Conservation (phyloP, 2,113 vertebrate genomes). For the Rhinolophus sinicus region DNA sequence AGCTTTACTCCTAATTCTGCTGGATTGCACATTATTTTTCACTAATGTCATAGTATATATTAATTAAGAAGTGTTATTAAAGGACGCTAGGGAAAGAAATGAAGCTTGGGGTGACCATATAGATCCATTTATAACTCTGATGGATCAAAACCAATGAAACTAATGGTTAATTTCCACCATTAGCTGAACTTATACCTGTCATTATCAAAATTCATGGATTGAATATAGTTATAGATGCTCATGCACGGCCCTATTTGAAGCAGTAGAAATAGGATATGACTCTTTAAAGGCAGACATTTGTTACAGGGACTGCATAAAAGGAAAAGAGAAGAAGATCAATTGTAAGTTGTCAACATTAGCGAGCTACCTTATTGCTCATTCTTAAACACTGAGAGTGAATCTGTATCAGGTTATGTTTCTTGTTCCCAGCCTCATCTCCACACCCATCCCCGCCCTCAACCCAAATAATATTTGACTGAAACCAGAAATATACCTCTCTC, state of each 20-base stretch:
- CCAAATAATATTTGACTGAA: conserved; percentile 46
- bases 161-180: conserved; percentile 29
- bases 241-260: background rate
- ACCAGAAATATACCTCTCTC: conserved; percentile 37
- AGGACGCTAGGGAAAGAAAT: conserved; percentile 48
- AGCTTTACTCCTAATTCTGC: conserved; percentile 35
- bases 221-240: background rate
- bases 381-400: background rate
- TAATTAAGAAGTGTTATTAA: conserved; percentile 59
- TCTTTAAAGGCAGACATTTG: conserved; percentile 57
- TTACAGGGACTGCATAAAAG: background rate
- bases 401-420: conserved; percentile 1
- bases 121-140: conserved; percentile 22
- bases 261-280: conserved; percentile 40
- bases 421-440: background rate
- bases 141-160: background rate
- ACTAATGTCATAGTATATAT: conserved; percentile 54
- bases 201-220: conserved; percentile 35
- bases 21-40: conserved; percentile 50
- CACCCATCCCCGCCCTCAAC: background rate
- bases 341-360: background rate
- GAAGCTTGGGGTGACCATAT: conserved; percentile 37
- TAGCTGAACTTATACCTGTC: conserved; percentile 25
- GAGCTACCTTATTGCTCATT: background rate
- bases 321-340: background rate